Evolutionary conservation across 2,797 vertebrate species (phyloP), one percentile per base, ranked within the genome.

Genomic region (Graptemys geographica): DNA sequence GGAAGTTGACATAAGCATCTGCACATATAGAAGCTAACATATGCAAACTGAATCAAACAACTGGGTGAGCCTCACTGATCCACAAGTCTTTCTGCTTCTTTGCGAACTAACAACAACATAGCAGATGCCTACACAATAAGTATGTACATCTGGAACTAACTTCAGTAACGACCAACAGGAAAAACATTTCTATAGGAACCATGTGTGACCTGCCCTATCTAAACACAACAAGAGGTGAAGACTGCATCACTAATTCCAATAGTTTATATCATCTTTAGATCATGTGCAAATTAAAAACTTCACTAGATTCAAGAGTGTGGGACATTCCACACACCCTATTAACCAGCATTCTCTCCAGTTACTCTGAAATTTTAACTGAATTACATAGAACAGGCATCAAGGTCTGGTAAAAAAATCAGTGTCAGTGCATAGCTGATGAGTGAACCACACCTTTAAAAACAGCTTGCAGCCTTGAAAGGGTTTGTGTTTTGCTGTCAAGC

Each of bases 401-500:
- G 83, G 87, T 92, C 56, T 88, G 87, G 80, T 83, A 79, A 84
- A 83, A 83, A 89, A 83, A n/a, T 44, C 19, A 78, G 84, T 93
- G 85, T 95, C 72, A 81, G 74, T 94, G 90, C 90, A 81, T 0
- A 1, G 89, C 90, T 84, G 47, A 80, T 23, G 81, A 55, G 74
- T 80, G 13, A 81, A 81, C 84, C 93, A 56, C 87, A 47, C 72
- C 93, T 19, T 25, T 79, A 89, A 84, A 93, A 92, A 90, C 69
- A 0, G 82, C 88, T 62, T 37, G n/a, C 90, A 37, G 8, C 65
- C 84, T 23, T 1, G 33, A 84, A 91, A 79, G 87, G 2, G 49
- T 76, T 88, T 83, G 8, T 87, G 93, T 5, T 55, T 88, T 49
- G 78, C 94, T 95, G 84, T 95, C 95, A 87, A 78, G 84, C 91